phyloP scores from a whole-genome alignment of 2,797 vertebrate genomes.

The Micromesistius poutassou region DNA sequence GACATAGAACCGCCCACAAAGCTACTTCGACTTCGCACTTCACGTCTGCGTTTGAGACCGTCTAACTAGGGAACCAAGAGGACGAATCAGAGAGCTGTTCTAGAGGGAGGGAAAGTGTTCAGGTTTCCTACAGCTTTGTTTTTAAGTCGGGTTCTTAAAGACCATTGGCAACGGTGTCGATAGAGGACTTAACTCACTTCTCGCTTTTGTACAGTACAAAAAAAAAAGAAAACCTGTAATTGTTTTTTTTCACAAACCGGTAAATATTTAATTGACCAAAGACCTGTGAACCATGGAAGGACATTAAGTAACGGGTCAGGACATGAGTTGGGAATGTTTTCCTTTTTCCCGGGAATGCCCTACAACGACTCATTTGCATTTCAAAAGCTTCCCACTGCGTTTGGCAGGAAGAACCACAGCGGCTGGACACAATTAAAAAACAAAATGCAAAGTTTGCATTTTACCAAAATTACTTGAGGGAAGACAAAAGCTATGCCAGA shows the following conservation, averaged over 20 bases:
- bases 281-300: not conserved
- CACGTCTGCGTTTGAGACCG: too few relatives aligned
- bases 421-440: not conserved
- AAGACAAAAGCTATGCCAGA: not conserved
- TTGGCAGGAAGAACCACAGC: not conserved
- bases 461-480: not conserved
- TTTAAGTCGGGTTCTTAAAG: too few relatives aligned
- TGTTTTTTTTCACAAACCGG: not conserved
- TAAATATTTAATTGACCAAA: not conserved
- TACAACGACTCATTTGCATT: not conserved
- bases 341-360: not conserved
- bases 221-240: not conserved
- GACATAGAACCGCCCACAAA: too few relatives aligned
- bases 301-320: not conserved
- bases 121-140: too few relatives aligned
- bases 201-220: too few relatives aligned
- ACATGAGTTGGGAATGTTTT: not conserved
- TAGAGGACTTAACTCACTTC: too few relatives aligned
- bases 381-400: not conserved
- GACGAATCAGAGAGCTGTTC: not conserved
- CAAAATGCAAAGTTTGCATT: not conserved
- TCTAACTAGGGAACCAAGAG: not conserved
- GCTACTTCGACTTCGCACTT: too few relatives aligned
- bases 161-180: too few relatives aligned
- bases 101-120: too few relatives aligned